Conservation (phyloP, 2,113 vertebrate species). For the Stictonetta naevosa region DNA sequence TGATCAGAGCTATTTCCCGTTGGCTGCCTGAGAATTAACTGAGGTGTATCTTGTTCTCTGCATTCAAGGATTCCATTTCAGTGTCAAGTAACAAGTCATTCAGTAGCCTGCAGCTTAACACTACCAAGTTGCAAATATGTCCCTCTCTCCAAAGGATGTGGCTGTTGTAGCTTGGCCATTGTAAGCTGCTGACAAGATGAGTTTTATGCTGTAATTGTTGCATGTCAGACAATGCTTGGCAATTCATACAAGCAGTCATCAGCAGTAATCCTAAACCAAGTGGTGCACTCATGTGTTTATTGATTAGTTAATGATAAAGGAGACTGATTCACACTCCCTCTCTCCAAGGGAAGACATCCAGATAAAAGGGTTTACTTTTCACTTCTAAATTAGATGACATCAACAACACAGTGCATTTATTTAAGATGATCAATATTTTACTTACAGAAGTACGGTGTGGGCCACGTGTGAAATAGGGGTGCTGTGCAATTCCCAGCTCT, state of each 20-base stretch:
- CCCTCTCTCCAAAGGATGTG: not conserved
- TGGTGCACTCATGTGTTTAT: slow-evolving; percentile 10
- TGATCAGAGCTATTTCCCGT: not conserved
- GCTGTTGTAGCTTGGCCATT: not conserved
- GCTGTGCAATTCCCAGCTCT: slow-evolving; percentile 59
- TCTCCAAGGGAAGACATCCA: not conserved
- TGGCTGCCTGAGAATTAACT: not conserved
- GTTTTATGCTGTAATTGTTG: slow-evolving; percentile 16
- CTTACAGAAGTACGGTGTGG: slow-evolving; percentile 86
- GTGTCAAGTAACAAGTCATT: not conserved
- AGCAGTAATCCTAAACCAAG: slow-evolving; percentile 31
- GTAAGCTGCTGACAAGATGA: not conserved
- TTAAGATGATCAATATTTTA: slow-evolving; percentile 26
- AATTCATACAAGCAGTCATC: not conserved
- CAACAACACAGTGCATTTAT: not conserved
- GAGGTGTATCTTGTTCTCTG: not conserved
- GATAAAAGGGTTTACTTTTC: slow-evolving; percentile 17
- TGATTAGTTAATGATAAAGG: slow-evolving; percentile 22
- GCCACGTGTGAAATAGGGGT: slow-evolving; percentile 89
- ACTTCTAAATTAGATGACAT: slow-evolving; percentile 5
- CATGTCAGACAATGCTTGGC: not conserved
- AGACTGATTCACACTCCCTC: not conserved
- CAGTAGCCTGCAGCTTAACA: not conserved
- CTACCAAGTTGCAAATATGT: not conserved
- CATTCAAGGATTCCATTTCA: not conserved